Evolutionary conservation across 2,113 vertebrate species (phyloP), one percentile per base, ranked within the genome.

Genomic region (Cromileptes altivelis): DNA sequence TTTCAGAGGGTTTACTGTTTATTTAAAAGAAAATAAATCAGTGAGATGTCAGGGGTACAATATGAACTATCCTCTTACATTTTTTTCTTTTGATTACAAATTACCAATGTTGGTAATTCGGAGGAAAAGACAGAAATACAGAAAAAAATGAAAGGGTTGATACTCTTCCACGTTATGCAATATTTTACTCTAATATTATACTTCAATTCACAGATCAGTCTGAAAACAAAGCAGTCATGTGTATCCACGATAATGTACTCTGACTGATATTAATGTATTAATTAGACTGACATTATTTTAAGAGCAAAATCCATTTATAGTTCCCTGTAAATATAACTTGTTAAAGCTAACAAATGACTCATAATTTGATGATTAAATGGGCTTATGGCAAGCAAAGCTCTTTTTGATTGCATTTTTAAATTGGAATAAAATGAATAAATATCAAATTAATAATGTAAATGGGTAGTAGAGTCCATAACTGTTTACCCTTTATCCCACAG

Each of bases 291-390:
- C 25, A 42, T 14, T 61, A 64, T 42, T 30, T 52, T 45, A 30
- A 65, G n/a, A 70, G 33, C 1, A 69, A 17, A 49, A 52, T 69
- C 7, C 4, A 45, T 50, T 53, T 37, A n/a, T 37, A 33, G 4
- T 50, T n/a, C 33, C 50, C 27, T 63, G 63, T 42, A 73, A 63
- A 69, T 52, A 56, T 12, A 52, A 18, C 15, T 69, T 55, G 52
- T 42, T 47, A 47, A 64, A 71, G 17, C 17, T 19, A 37, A 33
- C 12, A 30, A 55, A 56, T 61, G 5, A 62, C 2, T 37, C 15
- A 58, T 19, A 27, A 49, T 61, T 49, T 73, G 7, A 21, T 49
- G 19, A 56, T 76, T 57, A 70, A 75, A 80, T 49, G 1, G 30
- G 4, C 47, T 65, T 18, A 25, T 69, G 11, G 11, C 27, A 25